Percentiles rank a stretch among this genome's conserved stretches.
Conservation (phyloP, 2,888 invertebrate species). For the Drosophila subsilvestris region DNA sequence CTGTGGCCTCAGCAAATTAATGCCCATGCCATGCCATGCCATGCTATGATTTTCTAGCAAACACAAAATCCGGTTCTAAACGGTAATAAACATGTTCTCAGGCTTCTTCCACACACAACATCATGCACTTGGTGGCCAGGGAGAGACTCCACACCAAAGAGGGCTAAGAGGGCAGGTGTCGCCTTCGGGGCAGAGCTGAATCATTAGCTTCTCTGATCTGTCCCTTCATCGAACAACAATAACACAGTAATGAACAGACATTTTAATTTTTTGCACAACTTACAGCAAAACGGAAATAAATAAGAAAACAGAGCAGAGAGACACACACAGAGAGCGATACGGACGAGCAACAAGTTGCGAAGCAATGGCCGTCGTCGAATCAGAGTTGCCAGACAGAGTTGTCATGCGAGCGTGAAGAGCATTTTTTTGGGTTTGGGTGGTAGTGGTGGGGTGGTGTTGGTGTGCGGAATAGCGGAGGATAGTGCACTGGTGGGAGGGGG, state of each 20-base stretch:
- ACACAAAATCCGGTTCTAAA: constrained; percentile 70
- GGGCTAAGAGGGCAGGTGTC: constrained; percentile 1
- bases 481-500: background rate
- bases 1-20: constrained; percentile 38
- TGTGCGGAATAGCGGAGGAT: constrained; percentile 23
- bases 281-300: constrained; percentile 35
- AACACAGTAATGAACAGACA: constrained; percentile 9
- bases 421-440: constrained; percentile 41
- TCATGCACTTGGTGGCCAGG: constrained; percentile 11
- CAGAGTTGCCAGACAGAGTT: constrained; percentile 72
- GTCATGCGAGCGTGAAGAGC: constrained; percentile 49
- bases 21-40: constrained; percentile 36
- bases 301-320: constrained; percentile 20
- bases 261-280: constrained; percentile 26
- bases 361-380: constrained; percentile 71
- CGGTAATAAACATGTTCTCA: constrained; percentile 55
- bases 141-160: constrained; percentile 1
- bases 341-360: constrained; percentile 74
- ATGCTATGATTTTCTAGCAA: constrained; percentile 41
- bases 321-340: constrained; percentile 43
- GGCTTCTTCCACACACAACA: constrained; percentile 42
- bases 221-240: background rate
- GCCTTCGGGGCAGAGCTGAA: constrained; percentile 10
- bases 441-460: constrained; percentile 29
- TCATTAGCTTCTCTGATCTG: constrained; percentile 3